phyloP scores from a whole-genome alignment of 1,140 invertebrate genomes.

The Berghia stephanieae region DNA sequence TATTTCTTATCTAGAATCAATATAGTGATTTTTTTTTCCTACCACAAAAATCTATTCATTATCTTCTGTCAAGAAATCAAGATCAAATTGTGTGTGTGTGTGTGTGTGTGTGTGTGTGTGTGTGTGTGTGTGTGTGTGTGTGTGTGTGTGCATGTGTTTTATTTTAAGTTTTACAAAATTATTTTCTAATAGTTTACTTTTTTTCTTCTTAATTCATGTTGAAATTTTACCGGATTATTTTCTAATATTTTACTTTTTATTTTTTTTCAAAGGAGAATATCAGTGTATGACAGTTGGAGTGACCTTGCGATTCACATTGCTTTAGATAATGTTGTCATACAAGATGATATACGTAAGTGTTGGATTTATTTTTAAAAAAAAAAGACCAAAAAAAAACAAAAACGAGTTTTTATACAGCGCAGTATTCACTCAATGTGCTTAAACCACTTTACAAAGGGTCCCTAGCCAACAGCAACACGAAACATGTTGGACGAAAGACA shows the following conservation, averaged over 20 bases:
- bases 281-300: constrained; percentile 92
- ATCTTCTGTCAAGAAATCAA: not conserved
- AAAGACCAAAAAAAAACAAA: too few relatives aligned
- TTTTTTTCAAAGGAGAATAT: constrained; percentile 82
- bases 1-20: not conserved
- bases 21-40: not conserved
- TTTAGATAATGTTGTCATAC: constrained; percentile 79
- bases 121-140: too few relatives aligned
- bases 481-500: too few relatives aligned
- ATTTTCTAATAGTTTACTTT: not conserved
- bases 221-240: not conserved
- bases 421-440: too few relatives aligned
- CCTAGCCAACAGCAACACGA: too few relatives aligned
- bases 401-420: too few relatives aligned
- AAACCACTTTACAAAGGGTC: too few relatives aligned
- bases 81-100: too few relatives aligned
- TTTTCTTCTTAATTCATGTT: not conserved
- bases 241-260: constrained; percentile 37
- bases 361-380: too few relatives aligned
- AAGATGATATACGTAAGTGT: constrained; percentile 24
- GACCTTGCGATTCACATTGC: constrained; percentile 90
- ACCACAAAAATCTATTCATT: not conserved
- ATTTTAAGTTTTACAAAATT: not conserved
- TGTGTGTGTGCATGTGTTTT: too few relatives aligned
- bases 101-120: too few relatives aligned